phyloP scores from a whole-genome alignment of 2,113 vertebrate species.

The Phrynosoma platyrhinos region DNA sequence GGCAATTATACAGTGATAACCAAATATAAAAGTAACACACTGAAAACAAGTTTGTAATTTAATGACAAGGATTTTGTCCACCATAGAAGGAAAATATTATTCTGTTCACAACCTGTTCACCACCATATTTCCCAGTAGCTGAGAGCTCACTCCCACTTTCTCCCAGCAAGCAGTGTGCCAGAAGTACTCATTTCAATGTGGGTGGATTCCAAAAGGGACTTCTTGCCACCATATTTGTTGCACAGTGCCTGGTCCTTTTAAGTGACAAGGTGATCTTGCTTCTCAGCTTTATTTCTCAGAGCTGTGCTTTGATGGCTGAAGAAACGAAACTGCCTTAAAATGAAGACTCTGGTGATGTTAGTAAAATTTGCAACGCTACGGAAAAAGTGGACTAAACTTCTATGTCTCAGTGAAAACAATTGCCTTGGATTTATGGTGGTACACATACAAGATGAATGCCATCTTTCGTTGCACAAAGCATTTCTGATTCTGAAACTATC shows the following conservation, averaged over 20 bases:
- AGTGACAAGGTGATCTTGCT: neutral
- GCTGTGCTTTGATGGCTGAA: neutral
- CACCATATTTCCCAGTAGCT: neutral
- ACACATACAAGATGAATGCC: neutral
- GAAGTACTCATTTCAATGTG: neutral
- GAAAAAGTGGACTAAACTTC: neutral
- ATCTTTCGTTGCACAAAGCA: neutral
- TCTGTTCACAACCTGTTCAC: too few species aligned
- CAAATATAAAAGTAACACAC: too few species aligned
- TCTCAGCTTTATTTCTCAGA: neutral
- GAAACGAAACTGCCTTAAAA: neutral
- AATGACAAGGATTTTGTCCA: too few species aligned
- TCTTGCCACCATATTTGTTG: neutral
- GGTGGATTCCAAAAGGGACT: neutral
- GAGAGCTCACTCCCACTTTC: neutral
- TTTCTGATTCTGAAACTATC: constrained; percentile 17
- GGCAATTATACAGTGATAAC: too few species aligned
- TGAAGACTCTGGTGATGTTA: neutral
- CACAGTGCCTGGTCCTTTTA: neutral
- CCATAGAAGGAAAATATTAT: neutral
- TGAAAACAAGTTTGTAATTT: neutral
- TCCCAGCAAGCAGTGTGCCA: neutral
- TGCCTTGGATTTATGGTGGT: neutral
- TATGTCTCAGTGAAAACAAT: constrained; percentile 6
- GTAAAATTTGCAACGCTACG: neutral